These are phyloP conservation scores for Melanostoma scalare DNA, from an alignment of 2,888 invertebrate species.

Conservation along the genomic window DNA sequence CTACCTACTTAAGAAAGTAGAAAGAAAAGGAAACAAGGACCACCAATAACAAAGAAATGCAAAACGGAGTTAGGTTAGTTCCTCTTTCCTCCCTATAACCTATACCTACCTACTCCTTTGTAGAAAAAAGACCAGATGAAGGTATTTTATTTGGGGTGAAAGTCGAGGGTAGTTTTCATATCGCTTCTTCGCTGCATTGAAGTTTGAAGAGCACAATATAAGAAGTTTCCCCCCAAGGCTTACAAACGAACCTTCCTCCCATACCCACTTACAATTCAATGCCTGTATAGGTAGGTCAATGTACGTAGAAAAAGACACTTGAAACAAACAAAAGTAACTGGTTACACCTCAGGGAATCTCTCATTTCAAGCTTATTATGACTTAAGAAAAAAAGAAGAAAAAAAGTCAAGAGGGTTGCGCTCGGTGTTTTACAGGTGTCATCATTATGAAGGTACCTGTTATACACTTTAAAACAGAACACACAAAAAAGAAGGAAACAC, in stretches of 20 bases:
- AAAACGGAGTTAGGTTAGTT: not conserved
- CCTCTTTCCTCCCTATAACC: slow-evolving; percentile 7
- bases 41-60: slow-evolving; percentile 16
- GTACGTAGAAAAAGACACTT: slow-evolving; percentile 82
- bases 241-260: slow-evolving; percentile 9
- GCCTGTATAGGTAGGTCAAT: slow-evolving; percentile 82
- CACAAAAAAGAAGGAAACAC: slow-evolving; percentile 22
- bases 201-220: slow-evolving; percentile 35
- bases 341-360: slow-evolving; percentile 41
- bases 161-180: slow-evolving; percentile 65
- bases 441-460: slow-evolving; percentile 21
- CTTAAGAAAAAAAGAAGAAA: not conserved
- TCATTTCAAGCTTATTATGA: slow-evolving; percentile 22
- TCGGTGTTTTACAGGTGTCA: slow-evolving; percentile 50
- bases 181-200: slow-evolving; percentile 58
- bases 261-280: slow-evolving; percentile 61
- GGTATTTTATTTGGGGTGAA: slow-evolving; percentile 52
- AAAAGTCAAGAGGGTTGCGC: slow-evolving; percentile 20
- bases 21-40: slow-evolving; percentile 1
- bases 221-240: slow-evolving; percentile 39
- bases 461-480: slow-evolving; percentile 10
- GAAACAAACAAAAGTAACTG: slow-evolving; percentile 50
- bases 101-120: slow-evolving; percentile 3
- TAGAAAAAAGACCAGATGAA: slow-evolving; percentile 44
- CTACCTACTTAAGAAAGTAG: not conserved